A percentile compares a stretch with the other conserved stretches of the same genome.
Evolutionary conservation across 2,113 vertebrate genomes (phyloP).

Genomic region (Sander lucioperca): DNA sequence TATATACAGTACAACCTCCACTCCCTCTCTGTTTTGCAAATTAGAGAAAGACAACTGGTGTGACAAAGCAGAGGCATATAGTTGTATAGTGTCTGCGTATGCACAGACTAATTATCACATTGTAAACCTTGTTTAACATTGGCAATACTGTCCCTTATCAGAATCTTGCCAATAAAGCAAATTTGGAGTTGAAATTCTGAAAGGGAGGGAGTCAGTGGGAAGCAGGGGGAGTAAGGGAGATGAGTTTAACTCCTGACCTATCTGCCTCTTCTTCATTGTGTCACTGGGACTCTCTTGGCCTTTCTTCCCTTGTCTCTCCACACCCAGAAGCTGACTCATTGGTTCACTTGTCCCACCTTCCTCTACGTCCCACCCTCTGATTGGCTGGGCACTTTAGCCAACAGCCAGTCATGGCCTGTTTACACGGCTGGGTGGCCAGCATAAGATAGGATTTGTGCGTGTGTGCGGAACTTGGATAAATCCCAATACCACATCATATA

Average conservation of each 20-base stretch:
- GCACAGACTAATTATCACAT: neutral
- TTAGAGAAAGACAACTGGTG: neutral
- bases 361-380: constrained; percentile 23
- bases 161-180: constrained; percentile 1
- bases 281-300: constrained; percentile 45
- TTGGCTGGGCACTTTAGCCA: constrained; percentile 45
- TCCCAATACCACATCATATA: constrained; percentile 76
- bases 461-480: constrained; percentile 54
- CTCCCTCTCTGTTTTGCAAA: neutral
- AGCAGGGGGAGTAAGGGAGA: constrained; percentile 60
- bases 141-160: neutral
- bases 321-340: constrained; percentile 66
- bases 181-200: constrained; percentile 5
- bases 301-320: constrained; percentile 41
- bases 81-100: neutral
- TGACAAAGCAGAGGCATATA: neutral
- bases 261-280: constrained; percentile 57
- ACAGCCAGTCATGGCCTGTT: constrained; percentile 56
- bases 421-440: constrained; percentile 71
- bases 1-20: neutral
- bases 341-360: constrained; percentile 49
- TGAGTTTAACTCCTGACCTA: constrained; percentile 79
- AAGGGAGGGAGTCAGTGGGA: constrained; percentile 26
- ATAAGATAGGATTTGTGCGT: constrained; percentile 57
- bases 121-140: neutral